Conservation (phyloP, 1,140 invertebrate genomes). For the Drosophila sp. region DNA sequence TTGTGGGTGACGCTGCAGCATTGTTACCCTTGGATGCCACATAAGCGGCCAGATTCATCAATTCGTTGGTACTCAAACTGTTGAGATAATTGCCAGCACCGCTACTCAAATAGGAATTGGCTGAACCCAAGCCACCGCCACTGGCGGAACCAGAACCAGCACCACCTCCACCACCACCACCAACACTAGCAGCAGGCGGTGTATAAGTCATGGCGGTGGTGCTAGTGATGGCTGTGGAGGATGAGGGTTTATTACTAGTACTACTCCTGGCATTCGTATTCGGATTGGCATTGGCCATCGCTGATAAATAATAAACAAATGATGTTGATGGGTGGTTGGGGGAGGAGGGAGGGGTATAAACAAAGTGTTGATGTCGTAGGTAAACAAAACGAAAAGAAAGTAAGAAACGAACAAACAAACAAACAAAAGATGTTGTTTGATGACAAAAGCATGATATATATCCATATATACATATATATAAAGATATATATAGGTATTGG, state of each 20-base stretch:
- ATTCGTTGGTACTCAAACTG: constrained; percentile 72
- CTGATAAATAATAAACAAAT: constrained; percentile 23
- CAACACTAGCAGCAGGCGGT: constrained; percentile 13
- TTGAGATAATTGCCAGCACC: constrained; percentile 66
- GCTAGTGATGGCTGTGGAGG: constrained; percentile 13
- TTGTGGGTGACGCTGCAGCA: constrained; percentile 14
- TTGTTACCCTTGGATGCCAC: constrained; percentile 68
- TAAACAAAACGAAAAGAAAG: constrained; percentile 4
- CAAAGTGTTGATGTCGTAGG: not conserved
- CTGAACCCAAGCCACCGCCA: constrained; percentile 30
- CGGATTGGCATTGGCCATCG: constrained; percentile 37
- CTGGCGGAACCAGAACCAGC: not conserved
- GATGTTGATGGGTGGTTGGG: not conserved
- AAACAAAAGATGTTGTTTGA: not conserved
- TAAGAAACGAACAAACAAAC: constrained; percentile 27
- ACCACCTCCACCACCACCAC: not conserved
- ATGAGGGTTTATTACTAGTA: not conserved
- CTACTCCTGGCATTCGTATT: constrained; percentile 41
- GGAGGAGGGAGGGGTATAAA: not conserved
- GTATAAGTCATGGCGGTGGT: constrained; percentile 29
- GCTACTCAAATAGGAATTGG: constrained; percentile 58
- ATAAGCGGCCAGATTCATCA: constrained; percentile 77
- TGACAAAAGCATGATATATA: constrained; percentile 15
- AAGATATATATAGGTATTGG: not conserved
- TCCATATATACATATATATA: constrained; percentile 12